Conservation (phyloP, 2,797 vertebrate species). For the Crenuchus spilurus region DNA sequence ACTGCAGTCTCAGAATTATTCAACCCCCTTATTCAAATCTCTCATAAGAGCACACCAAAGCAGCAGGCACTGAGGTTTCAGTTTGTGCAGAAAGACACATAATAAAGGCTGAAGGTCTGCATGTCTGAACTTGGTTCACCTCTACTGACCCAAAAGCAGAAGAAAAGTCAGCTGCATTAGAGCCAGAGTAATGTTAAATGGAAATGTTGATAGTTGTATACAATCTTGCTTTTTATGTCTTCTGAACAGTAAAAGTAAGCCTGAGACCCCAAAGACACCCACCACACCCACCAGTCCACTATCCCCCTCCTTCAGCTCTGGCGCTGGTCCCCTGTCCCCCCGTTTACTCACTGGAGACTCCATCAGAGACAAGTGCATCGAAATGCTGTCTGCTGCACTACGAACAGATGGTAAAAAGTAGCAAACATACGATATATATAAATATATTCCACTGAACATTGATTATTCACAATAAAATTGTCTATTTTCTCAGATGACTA, state of each 20-base stretch:
- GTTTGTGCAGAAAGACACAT: no score
- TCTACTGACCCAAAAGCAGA: no score
- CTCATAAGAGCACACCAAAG: no score
- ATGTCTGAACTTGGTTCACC: no score
- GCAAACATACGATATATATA: not conserved
- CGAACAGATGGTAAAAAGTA: slow-evolving; percentile 84
- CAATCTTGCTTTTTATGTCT: slow-evolving; percentile 13
- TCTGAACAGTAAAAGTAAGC: slow-evolving; percentile 77
- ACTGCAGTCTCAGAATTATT: no score
- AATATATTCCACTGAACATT: not conserved
- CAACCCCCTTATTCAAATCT: no score
- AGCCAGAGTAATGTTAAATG: no score
- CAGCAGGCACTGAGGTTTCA: no score
- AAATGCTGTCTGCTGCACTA: slow-evolving; percentile 89
- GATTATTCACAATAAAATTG: slow-evolving; percentile 3
- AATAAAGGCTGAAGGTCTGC: no score
- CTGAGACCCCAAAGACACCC: slow-evolving; percentile 79
- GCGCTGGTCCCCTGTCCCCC: slow-evolving; percentile 77
- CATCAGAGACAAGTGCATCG: slow-evolving; percentile 94
- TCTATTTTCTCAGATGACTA: slow-evolving; percentile 81
- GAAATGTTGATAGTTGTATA: not conserved
- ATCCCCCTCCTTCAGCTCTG: slow-evolving; percentile 78
- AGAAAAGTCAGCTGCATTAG: no score
- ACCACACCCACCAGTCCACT: slow-evolving; percentile 85
- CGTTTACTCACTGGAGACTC: slow-evolving; percentile 88